These are phyloP conservation scores for Cebus imitator DNA, from an alignment of 2,113 vertebrate species.

Conservation along the genomic window DNA sequence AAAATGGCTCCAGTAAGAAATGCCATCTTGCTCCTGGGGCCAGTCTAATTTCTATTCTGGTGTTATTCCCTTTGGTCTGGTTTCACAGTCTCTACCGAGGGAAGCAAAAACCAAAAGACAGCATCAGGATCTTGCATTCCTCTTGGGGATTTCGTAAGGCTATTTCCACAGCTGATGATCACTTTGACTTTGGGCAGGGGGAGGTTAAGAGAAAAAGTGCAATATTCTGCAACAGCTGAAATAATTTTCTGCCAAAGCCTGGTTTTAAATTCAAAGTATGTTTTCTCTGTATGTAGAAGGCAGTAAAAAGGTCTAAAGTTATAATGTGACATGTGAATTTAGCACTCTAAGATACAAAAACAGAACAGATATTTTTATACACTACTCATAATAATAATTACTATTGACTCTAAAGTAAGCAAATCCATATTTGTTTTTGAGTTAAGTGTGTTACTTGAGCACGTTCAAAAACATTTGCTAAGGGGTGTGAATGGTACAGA, in stretches of 20 bases:
- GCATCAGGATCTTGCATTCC: not conserved
- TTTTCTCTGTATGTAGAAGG: constrained; percentile 29
- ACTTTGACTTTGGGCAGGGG: not conserved
- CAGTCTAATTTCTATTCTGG: not conserved
- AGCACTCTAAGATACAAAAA: not conserved
- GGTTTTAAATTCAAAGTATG: constrained; percentile 62
- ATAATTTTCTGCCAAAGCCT: constrained; percentile 23
- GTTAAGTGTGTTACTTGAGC: constrained; percentile 73
- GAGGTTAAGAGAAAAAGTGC: constrained; percentile 47
- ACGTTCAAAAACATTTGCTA: constrained; percentile 80
- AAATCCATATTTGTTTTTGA: constrained; percentile 78
- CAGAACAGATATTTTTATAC: constrained; percentile 47
- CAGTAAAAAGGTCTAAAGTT: constrained; percentile 1
- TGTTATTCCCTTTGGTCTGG: not conserved
- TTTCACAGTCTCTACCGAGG: not conserved
- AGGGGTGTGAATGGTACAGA: constrained; percentile 72
- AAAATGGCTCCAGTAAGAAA: not conserved
- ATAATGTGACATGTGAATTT: not conserved
- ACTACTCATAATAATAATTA: constrained; percentile 46
- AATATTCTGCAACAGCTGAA: constrained; percentile 61
- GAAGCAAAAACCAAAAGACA: not conserved
- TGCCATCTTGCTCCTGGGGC: not conserved
- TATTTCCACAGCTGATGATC: constrained; percentile 64
- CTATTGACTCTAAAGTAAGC: constrained; percentile 54
- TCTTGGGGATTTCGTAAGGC: constrained; percentile 42